Percentiles rank a stretch among this genome's conserved stretches.
phyloP scores from a whole-genome alignment of 1,140 invertebrate species.

The fruit fly (Drosophila melanogaster) region DNA sequence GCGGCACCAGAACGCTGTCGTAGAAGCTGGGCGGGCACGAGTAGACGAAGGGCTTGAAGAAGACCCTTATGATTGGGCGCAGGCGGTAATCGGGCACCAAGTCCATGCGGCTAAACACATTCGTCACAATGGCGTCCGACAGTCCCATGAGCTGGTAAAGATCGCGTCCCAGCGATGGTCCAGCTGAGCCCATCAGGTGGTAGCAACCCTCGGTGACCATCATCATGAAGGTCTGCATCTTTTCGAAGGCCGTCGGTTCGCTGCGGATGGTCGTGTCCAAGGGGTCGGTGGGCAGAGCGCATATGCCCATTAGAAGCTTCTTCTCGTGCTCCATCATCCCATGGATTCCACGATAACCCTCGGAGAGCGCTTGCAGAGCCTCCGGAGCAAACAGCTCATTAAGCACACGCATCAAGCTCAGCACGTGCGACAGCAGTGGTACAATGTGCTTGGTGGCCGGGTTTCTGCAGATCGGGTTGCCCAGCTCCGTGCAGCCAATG shows the following conservation, averaged over 20 bases:
- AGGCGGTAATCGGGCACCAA: conserved; percentile 93
- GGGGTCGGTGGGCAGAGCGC: conserved; percentile 84
- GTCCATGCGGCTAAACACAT: conserved; percentile 89
- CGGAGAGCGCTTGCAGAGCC: conserved; percentile 87
- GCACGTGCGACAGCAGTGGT: conserved; percentile 90
- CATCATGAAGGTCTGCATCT: conserved; percentile 92
- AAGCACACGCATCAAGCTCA: conserved; percentile 90
- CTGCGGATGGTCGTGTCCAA: conserved; percentile 84
- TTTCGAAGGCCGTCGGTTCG: conserved; percentile 87
- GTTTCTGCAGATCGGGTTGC: conserved; percentile 92
- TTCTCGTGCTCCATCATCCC: conserved; percentile 90
- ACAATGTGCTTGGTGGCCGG: conserved; percentile 93
- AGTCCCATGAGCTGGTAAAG: conserved; percentile 90
- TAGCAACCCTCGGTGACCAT: conserved; percentile 90
- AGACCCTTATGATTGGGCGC: conserved; percentile 92
- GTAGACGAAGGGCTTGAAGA: conserved; percentile 93
- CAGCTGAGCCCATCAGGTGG: conserved; percentile 91
- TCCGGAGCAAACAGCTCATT: conserved; percentile 92
- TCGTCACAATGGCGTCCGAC: conserved; percentile 87
- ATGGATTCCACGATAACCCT: conserved; percentile 89
- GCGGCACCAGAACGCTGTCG: conserved; percentile 90
- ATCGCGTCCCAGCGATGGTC: conserved; percentile 92
- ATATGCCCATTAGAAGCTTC: conserved; percentile 88
- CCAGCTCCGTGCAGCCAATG: conserved; percentile 89
- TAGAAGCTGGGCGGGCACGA: conserved; percentile 93